Evolutionary conservation across 2,888 invertebrate species (phyloP).

Genomic region (Pandemis heparana): DNA sequence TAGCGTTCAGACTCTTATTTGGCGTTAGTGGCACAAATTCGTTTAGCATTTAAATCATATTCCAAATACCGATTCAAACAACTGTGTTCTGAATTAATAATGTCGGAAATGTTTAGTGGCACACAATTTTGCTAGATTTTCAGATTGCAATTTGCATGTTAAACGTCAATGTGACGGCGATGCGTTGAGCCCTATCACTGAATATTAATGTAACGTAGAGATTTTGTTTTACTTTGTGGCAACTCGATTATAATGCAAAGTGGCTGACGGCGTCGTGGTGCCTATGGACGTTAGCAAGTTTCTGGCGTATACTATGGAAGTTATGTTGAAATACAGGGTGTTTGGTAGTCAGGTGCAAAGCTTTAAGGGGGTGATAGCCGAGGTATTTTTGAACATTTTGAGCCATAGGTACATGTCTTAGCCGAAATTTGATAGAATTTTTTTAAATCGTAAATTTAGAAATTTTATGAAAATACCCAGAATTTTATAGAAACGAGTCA

Average conservation of each 20-base stretch:
- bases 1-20: conserved; percentile 71
- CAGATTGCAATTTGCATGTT: conserved; percentile 85
- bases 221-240: conserved; percentile 85
- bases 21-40: conserved; percentile 78
- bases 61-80: conserved; percentile 78
- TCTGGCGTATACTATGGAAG: conserved; percentile 31
- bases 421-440: too few relatives aligned
- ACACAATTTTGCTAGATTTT: conserved; percentile 83
- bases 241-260: conserved; percentile 85
- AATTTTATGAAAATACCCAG: too few relatives aligned
- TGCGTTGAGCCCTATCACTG: conserved; percentile 83
- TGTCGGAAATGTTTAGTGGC: conserved; percentile 82
- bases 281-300: conserved; percentile 42
- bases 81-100: conserved; percentile 82
- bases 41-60: conserved; percentile 84
- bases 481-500: too few relatives aligned
- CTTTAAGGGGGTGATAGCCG: too few relatives aligned
- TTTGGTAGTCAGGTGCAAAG: too few relatives aligned
- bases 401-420: too few relatives aligned
- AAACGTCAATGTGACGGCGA: conserved; percentile 81
- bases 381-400: too few relatives aligned
- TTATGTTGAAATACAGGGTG: conserved; percentile 21
- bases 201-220: conserved; percentile 82
- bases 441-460: too few relatives aligned
- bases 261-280: conserved; percentile 63